Evolutionary conservation across 2,797 vertebrate genomes (phyloP), one percentile per base, ranked within the genome.

Genomic region (Lacerta agilis): DNA sequence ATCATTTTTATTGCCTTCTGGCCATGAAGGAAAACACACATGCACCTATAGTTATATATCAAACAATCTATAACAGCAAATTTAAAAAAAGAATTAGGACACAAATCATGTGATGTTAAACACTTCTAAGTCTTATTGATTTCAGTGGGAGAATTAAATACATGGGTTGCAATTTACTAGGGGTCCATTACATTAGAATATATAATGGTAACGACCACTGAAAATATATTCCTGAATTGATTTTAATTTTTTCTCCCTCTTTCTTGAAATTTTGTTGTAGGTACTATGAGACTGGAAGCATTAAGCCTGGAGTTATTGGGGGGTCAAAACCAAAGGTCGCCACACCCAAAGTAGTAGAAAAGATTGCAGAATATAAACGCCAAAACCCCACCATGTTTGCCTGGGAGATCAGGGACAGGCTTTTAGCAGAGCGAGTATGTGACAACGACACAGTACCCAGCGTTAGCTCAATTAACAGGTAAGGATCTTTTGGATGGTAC

Each of bases 381-480:
- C 99, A 99, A 98, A 99, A 99, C 93, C 99, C 99, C 94, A 99
- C 99, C 97, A 99, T 99, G 99, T 99, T 99, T 98, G 99, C 99
- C 97, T 99, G 99, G 99, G 99, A 99, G 97, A 99, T 99, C 97
- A 97, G 99, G 96, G 99, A 99, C 94, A 96, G 99, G 91, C 98
- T 99, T 90, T 97, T 99, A 78, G 98, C 99, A 0, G 99, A 99
- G 95, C 97, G 99, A 93, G 98, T 99, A 85, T 99, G 99, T 88
- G 99, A 99, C 97, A 99, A 99, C 6, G 99, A 99, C 97, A 99
- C 98, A 0, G 99, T 99, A 88, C 99, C 99, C 96, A 99, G 99
- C 1, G 99, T 99, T 97, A 99, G 98, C 91, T 99, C 99, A 91
- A 99, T 99, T 96, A 99, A 99, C 98, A 99, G 99, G 99, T 99